phyloP scores from a whole-genome alignment of 37 sponge, comb jelly and placozoan species.

The Chondrosia reniformis region DNA sequence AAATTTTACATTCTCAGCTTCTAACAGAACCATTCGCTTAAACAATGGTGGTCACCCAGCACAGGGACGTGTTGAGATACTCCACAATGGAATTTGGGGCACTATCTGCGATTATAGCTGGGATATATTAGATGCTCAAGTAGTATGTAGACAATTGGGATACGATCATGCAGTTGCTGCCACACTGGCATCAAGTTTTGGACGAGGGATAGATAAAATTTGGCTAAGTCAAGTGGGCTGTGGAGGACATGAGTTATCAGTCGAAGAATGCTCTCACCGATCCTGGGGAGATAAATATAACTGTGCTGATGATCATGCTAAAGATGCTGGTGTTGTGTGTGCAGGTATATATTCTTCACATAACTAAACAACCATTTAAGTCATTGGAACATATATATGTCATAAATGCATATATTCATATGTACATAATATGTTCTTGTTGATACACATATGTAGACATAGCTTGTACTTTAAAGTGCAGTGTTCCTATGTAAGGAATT shows the following conservation, averaged over 20 bases:
- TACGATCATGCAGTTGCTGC: background rate
- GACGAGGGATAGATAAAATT: background rate
- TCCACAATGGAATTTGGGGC: background rate
- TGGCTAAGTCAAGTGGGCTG: background rate
- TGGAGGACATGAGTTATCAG: background rate
- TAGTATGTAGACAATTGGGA: background rate
- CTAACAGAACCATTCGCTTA: no score
- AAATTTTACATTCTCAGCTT: no score
- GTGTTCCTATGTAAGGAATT: background rate
- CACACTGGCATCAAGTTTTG: background rate
- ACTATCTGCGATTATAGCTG: background rate
- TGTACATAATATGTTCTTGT: no score
- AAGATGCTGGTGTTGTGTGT: background rate
- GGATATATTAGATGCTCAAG: background rate
- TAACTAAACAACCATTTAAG: background rate
- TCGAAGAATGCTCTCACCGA: background rate
- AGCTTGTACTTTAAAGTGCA: background rate
- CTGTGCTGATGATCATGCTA: background rate
- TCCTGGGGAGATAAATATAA: background rate
- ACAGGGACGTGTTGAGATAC: conserved; percentile 5
- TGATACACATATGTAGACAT: background rate
- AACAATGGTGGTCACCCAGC: background rate
- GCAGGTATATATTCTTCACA: background rate
- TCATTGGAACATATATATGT: no score
- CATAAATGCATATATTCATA: no score